A percentile compares a stretch with the other conserved stretches of the same genome.
Evolutionary conservation across 2,113 vertebrate species (phyloP).

Genomic region (Numenius arquata): DNA sequence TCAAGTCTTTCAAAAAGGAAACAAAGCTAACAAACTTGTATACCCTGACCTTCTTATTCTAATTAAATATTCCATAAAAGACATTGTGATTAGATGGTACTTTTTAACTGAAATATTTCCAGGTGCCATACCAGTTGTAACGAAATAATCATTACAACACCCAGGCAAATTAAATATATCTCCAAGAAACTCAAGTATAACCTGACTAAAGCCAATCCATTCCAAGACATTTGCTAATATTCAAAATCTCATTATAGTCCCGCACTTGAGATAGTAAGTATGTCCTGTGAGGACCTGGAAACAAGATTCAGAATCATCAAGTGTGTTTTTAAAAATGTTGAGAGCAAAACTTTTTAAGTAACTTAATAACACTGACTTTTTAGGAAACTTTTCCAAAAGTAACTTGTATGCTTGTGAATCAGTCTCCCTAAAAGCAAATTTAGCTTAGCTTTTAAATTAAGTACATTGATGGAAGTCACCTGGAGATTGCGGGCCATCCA

Average conservation of each 20-base stretch:
- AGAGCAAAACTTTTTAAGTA: background rate
- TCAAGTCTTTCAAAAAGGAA: background rate
- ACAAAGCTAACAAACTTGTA: background rate
- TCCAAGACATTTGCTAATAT: background rate
- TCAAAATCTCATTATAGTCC: background rate
- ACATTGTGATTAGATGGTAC: background rate
- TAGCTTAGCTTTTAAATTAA: background rate
- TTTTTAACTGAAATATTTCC: background rate
- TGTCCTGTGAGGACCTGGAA: background rate
- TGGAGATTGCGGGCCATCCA: background rate
- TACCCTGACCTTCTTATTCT: background rate
- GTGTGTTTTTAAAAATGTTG: background rate
- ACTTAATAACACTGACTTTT: background rate
- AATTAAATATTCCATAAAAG: background rate
- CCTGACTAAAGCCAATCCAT: background rate
- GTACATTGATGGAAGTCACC: background rate
- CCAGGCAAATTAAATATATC: background rate
- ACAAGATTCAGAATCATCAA: background rate
- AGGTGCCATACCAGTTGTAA: background rate
- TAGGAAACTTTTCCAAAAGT: background rate
- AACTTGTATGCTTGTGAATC: background rate
- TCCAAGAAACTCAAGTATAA: background rate
- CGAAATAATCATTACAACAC: background rate
- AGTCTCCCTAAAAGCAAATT: background rate
- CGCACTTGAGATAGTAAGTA: background rate